Base-by-base conservation (phyloP, 2,888 invertebrate genomes). In the Tromatobia lineatoria region DNA sequence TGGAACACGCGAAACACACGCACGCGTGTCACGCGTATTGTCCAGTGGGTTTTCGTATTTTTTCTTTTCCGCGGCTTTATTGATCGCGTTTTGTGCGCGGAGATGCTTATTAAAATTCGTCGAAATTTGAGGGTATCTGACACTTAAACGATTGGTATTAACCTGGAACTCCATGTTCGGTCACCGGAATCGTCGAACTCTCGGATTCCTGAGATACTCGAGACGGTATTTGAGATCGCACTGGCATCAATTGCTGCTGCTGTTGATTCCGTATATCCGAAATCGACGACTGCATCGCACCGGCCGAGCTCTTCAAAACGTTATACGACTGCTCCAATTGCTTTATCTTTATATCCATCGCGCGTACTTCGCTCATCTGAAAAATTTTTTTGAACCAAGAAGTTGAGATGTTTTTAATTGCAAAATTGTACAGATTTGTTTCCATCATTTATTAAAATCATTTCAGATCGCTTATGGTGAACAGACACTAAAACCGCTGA, bases 291-390 rank as follows among this genome's bases (percentile, higher is more conserved):
- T 85, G 69, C 64, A 91, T 85, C 42, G 86, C 69, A 50, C 82
- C 86, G 15, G 90, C 91, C 3, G 90, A 89, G 81, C 90, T 92
- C 69, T 89, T 89, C 52, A 91, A 71, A 57, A 61, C 69, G 54
- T 78, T 88, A 50, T 91, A 91, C 7, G 88, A 86, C 52, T 91
- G 86, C 59, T 93, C 90, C 77, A 92, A 81, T 66, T 88, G 86
- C 15, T 90, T 89, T 20, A 91, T 57, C 76, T 86, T 87, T 0
- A 82, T 50, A 4, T 91, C 88, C 3, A 79, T 85, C 6, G 83
- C 67, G 1, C 87, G 88, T 29, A 90, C 86, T 66, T 89, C 86
- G 47, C 83, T 89, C 38, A 91, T 78, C 92, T 92, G 77, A 0
- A 83, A 83, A n/a, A n/a, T n/a, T n/a, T n/a, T 54, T 64, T 54